Conservation (phyloP, 2,113 vertebrate genomes). For the Albula glossodonta region DNA sequence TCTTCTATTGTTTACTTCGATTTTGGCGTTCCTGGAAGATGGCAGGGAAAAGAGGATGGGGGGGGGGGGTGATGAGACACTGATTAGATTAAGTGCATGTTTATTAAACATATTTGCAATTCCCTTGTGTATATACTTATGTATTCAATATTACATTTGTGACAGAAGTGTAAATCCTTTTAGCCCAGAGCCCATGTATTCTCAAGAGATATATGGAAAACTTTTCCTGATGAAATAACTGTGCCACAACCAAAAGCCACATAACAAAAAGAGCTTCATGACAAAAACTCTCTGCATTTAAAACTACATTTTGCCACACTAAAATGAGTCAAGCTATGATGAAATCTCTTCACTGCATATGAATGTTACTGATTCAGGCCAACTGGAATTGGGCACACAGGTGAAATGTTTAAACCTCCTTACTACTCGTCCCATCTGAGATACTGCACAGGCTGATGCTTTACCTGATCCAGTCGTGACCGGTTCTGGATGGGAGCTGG, state of each 20-base stretch:
- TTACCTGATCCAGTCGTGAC: slow-evolving; percentile 46
- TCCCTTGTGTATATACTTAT: too few species aligned
- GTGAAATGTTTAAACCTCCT: not conserved
- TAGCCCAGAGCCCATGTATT: not conserved
- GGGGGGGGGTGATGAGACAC: not conserved
- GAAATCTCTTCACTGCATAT: not conserved
- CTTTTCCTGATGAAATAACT: not conserved
- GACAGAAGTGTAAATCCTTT: not conserved
- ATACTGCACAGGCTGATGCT: not conserved
- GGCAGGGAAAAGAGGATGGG: slow-evolving; percentile 32
- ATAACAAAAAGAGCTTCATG: not conserved
- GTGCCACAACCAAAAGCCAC: not conserved
- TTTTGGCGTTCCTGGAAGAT: slow-evolving; percentile 86
- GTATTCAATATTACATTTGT: not conserved
- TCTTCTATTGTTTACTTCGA: slow-evolving; percentile 87
- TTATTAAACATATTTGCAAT: too few species aligned
- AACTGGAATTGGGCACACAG: not conserved
- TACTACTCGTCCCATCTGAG: not conserved
- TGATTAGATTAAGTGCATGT: not conserved
- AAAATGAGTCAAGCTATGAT: not conserved
- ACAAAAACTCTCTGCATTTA: not conserved
- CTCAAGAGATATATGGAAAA: too few species aligned
- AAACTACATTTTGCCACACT: not conserved
- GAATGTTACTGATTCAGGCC: not conserved
- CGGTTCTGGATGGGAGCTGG: slow-evolving; percentile 63